These are phyloP conservation scores for Ophiothrix spiculata DNA, from an alignment of 35 echinoderm and acorn worm genomes.

Conservation along the genomic window DNA sequence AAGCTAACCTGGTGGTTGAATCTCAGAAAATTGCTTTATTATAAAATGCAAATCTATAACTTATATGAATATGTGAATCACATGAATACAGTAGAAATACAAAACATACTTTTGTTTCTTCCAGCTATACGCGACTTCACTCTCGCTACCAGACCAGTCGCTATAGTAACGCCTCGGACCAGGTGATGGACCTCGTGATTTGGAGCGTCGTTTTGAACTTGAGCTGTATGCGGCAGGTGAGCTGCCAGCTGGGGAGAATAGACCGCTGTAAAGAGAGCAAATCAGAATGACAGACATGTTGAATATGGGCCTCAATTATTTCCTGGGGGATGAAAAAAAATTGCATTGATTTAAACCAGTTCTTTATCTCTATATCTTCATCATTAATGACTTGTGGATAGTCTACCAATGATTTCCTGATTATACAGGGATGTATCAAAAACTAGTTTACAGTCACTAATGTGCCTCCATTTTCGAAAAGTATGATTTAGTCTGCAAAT, in stretches of 20 bases:
- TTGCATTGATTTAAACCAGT: too few species aligned
- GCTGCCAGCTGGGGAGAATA: conserved; percentile 38
- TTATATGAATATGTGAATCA: not conserved
- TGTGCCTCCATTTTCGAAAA: too few species aligned
- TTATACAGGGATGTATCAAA: too few species aligned
- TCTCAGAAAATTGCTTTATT: not conserved
- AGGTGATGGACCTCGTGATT: conserved; percentile 30
- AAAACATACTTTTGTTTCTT: conserved; percentile 49
- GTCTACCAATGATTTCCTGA: too few species aligned
- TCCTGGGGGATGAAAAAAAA: too few species aligned
- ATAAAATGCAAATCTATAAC: not conserved
- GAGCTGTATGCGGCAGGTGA: conserved; percentile 33
- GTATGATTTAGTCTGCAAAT: too few species aligned
- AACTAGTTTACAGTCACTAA: too few species aligned
- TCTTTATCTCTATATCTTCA: too few species aligned
- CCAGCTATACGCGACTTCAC: conserved; percentile 24
- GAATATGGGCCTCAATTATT: too few species aligned
- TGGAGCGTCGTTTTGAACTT: not conserved
- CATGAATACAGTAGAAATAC: too few species aligned
- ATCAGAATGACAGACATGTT: too few species aligned
- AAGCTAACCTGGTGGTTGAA: not conserved
- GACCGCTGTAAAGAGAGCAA: conserved; percentile 38
- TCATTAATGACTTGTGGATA: too few species aligned
- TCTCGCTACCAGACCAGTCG: conserved; percentile 54
- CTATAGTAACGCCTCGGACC: conserved; percentile 34